Conservation (phyloP, 1,140 invertebrate genomes). For the Drosophila jambulina region DNA sequence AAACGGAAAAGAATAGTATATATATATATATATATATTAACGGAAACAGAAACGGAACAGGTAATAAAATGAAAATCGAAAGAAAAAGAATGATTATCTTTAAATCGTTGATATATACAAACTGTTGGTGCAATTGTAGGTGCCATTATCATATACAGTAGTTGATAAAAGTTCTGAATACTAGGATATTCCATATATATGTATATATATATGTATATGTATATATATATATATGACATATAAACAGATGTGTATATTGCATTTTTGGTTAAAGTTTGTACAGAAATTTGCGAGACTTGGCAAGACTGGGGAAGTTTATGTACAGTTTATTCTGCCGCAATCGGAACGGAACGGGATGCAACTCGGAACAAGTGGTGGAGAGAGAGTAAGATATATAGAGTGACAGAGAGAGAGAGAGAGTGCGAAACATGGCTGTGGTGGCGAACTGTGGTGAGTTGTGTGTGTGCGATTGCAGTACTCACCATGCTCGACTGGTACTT, state of each 20-base stretch:
- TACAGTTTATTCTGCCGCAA: conserved; percentile 18
- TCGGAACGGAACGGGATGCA: conserved; percentile 25
- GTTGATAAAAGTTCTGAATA: conserved; percentile 11
- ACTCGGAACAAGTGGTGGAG: conserved; percentile 21
- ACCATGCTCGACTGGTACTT: conserved; percentile 99
- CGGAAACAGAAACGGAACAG: conserved; percentile 54
- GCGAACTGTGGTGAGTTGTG: conserved; percentile 10
- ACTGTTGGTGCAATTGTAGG: conserved; percentile 34
- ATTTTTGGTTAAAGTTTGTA: conserved; percentile 12
- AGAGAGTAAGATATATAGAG: background rate
- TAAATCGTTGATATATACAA: conserved; percentile 43
- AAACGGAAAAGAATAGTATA: conserved; percentile 55
- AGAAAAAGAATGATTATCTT: conserved; percentile 61
- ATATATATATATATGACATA: conserved; percentile 7
- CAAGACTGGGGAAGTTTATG: conserved; percentile 26
- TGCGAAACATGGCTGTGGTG: conserved; percentile 15
- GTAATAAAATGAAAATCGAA: conserved; percentile 56
- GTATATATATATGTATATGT: conserved; percentile 6
- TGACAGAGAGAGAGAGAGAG: background rate
- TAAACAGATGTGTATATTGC: background rate
- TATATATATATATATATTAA: conserved; percentile 12
- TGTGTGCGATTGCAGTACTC: conserved; percentile 85
- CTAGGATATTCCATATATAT: conserved; percentile 20
- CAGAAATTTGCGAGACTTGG: conserved; percentile 28
- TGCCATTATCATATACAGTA: conserved; percentile 41